Conservation (phyloP, 2,888 invertebrate genomes). For the Pomacea canaliculata region DNA sequence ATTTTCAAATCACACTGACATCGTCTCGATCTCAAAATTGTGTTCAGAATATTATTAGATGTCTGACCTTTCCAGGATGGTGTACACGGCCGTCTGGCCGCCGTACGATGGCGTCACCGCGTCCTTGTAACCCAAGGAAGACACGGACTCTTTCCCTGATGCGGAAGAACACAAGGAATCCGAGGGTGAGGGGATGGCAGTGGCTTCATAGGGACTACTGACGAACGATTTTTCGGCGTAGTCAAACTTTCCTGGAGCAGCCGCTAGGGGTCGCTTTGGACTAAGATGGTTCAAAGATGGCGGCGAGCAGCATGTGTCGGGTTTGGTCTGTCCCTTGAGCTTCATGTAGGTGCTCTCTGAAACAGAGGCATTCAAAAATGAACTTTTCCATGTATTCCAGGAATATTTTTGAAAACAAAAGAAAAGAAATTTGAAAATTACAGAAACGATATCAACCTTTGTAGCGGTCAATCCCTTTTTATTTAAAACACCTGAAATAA, state of each 20-base stretch:
- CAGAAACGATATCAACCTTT: too few species aligned
- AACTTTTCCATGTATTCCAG: too few species aligned
- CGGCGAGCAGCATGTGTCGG: neutral
- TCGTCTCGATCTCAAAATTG: too few species aligned
- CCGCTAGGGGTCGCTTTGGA: conserved; percentile 26
- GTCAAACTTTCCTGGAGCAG: conserved; percentile 24
- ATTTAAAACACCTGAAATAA: too few species aligned
- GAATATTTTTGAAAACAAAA: too few species aligned
- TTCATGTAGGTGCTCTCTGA: conserved; percentile 47
- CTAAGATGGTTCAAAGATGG: conserved; percentile 15
- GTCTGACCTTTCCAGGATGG: conserved; percentile 13
- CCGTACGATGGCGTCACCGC: conserved; percentile 1
- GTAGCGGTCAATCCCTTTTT: too few species aligned
- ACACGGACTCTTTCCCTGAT: conserved; percentile 46
- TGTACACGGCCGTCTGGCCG: neutral
- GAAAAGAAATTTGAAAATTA: too few species aligned
- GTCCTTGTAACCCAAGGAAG: conserved; percentile 37
- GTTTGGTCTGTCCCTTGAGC: conserved; percentile 34
- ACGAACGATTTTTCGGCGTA: conserved; percentile 32
- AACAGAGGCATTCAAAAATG: conserved; percentile 12
- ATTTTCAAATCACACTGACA: too few species aligned
- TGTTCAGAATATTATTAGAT: too few species aligned
- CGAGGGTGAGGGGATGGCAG: conserved; percentile 46
- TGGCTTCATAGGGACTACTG: conserved; percentile 31
- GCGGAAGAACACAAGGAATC: conserved; percentile 43